Percentiles rank a stretch among this genome's conserved stretches.
Evolutionary conservation across 1,140 invertebrate species (phyloP).

Genomic region (Colletes gigas): DNA sequence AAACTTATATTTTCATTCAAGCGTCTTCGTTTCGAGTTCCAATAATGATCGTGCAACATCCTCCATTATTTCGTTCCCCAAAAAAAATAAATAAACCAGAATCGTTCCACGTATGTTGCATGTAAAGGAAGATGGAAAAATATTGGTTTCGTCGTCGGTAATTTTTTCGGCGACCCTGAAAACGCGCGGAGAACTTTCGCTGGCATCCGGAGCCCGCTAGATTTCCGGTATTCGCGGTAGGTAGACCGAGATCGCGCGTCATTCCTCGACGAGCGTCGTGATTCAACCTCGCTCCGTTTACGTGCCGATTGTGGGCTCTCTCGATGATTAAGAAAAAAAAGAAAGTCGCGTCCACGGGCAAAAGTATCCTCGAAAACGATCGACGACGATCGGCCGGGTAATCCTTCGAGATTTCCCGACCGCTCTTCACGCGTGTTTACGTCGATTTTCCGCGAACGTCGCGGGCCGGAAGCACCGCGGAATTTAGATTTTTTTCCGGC

Average conservation of each 20-base stretch:
- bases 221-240: slow-evolving; percentile 59
- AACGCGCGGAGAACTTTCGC: slow-evolving; percentile 25
- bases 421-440: background rate
- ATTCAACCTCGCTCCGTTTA: slow-evolving; percentile 66
- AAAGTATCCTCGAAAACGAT: slow-evolving; percentile 3
- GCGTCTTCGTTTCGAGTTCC: too few species aligned
- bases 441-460: background rate
- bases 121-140: too few species aligned
- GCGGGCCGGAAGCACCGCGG: background rate
- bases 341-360: slow-evolving; percentile 56
- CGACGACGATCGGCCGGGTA: too few species aligned
- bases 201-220: background rate
- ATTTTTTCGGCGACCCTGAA: background rate
- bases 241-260: slow-evolving; percentile 24
- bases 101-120: too few species aligned
- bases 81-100: too few species aligned
- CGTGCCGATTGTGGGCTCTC: slow-evolving; percentile 45
- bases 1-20: too few species aligned
- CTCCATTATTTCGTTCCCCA: too few species aligned
- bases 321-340: slow-evolving; percentile 74
- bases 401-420: too few species aligned
- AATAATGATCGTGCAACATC: too few species aligned
- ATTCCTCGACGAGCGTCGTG: slow-evolving; percentile 33
- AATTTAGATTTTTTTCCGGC: slow-evolving; percentile 53
- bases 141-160: too few species aligned